Evolutionary conservation across 2,113 vertebrate species (phyloP), one percentile per base, ranked within the genome.

Genomic region (Hemicordylus capensis): DNA sequence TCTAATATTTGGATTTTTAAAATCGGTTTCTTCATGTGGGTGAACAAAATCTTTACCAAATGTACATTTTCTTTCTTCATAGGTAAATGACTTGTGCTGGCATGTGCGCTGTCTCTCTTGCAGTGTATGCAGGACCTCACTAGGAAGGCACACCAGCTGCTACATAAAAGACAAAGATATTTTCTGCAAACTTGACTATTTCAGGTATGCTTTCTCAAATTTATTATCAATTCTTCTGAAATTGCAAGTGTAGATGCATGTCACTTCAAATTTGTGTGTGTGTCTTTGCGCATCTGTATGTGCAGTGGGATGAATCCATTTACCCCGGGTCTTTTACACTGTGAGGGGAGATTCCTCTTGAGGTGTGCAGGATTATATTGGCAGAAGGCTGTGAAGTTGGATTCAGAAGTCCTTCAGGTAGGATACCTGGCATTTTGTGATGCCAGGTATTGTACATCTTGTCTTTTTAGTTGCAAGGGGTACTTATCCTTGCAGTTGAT

Each of bases 41-140:
- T 0, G 22, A 0, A 1, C 1, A 56, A 76, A 69, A 22, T 3
- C 3, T 48, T 24, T 15, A 2, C 6, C 7, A 31, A 6, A 0
- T 0, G 0, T 67, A 1, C 75, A 0, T 83, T 63, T 67, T 87
- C 28, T 59, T 51, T 67, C 20, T 76, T 84, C 75, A 6, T 92
- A 99, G 99, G 98, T 99, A 61, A 99, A 99, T 76, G 98, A 99
- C 93, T 89, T 99, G 96, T 99, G 98, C 96, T 99, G 99, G 99
- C 99, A 99, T 39, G 98, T 99, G 91, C 97, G 98, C 70, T 99
- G 99, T 80, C 98, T 99, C 37, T 99, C 98, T 0, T 99, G 99
- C 95, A 98, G 98, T 19, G 98, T 99, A 81, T 99, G 99, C 94
- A 98, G 98, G 85, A 98, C 98, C 0, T 98, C 98, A 31, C 95